Base-by-base conservation (phyloP, 2,888 invertebrate species). In the Cephonodes hylas region DNA sequence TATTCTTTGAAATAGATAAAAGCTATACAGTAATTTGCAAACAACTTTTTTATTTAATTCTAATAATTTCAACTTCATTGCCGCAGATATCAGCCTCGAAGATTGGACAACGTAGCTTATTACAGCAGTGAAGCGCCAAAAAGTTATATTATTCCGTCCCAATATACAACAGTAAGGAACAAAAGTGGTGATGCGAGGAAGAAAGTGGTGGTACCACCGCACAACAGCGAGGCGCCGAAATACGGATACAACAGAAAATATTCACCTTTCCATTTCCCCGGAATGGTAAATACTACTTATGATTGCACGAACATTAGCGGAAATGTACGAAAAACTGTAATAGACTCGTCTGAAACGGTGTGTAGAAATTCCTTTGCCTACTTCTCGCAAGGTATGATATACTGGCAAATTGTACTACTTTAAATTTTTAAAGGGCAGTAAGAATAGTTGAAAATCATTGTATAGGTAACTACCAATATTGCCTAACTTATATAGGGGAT, bases 221-320 rank as follows among this genome's bases (percentile, higher is more conserved):
- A 88, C 60, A 83, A 71, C 0, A 62, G 58, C 25, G 76, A 72
- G 61, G 56, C 75, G 1, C 83, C 67, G 31, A 76, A 76, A 66
- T 60, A 67, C 2, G 75, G 80, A 0, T 83, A 85, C 42, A 67
- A 68, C 1, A 73, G 89, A 58, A 81, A 68, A 59, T 90, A 87
- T 63, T 91, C 91, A 0, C 91, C 91, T 1, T 89, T 89, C 64
- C 81, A 89, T 68, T 78, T 45, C 44, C 79, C 80, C 3, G 81
- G 81, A 0, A 84, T 89, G 89, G 90, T 90, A 83, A 83, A 58
- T 15, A 23, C n/a, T n/a, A n/a, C n/a, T n/a, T n/a, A n/a, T n/a
- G n/a, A n/a, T n/a, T n/a, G n/a, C n/a, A n/a, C n/a, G n/a, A n/a
- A n/a, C n/a, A n/a, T n/a, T n/a, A n/a, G n/a, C n/a, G n/a, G n/a